These are phyloP conservation scores for Hemiprocne comata DNA, from an alignment of 2,113 vertebrate genomes.

Conservation along the genomic window DNA sequence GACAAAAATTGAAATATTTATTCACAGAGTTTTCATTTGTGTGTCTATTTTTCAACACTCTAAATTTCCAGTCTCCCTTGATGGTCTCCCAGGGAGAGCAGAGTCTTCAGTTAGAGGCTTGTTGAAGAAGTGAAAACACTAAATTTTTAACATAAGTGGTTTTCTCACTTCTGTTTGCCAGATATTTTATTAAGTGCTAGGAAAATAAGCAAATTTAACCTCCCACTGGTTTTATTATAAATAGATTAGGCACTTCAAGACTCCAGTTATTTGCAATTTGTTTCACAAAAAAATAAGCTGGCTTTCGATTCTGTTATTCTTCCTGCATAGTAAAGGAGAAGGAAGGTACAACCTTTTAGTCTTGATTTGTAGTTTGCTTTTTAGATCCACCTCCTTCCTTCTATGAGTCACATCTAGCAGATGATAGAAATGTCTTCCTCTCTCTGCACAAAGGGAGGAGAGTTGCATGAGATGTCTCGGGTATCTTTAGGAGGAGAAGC, in stretches of 20 bases:
- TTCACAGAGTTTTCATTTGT: background rate
- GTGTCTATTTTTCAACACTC: background rate
- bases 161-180: slow-evolving; percentile 44
- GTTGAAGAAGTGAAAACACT: background rate
- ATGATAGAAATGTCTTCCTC: background rate
- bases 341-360: background rate
- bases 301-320: background rate
- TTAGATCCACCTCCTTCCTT: background rate
- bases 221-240: slow-evolving; percentile 34
- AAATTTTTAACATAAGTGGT: slow-evolving; percentile 13
- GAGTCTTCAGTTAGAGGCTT: background rate
- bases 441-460: rapidly evolving
- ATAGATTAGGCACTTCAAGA: slow-evolving; percentile 4
- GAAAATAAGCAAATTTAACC: slow-evolving; percentile 43
- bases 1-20: background rate
- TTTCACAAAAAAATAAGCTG: background rate
- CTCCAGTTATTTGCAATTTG: background rate
- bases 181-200: slow-evolving; percentile 50
- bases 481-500: background rate
- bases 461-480: background rate
- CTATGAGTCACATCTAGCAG: background rate
- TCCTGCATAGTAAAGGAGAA: background rate
- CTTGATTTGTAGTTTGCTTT: background rate
- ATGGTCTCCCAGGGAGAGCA: background rate
- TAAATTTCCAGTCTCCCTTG: background rate